Percentiles rank a stretch among this genome's conserved stretches.
Evolutionary conservation across 2,113 vertebrate species (phyloP).

Genomic region (Gambusia holbrooki): DNA sequence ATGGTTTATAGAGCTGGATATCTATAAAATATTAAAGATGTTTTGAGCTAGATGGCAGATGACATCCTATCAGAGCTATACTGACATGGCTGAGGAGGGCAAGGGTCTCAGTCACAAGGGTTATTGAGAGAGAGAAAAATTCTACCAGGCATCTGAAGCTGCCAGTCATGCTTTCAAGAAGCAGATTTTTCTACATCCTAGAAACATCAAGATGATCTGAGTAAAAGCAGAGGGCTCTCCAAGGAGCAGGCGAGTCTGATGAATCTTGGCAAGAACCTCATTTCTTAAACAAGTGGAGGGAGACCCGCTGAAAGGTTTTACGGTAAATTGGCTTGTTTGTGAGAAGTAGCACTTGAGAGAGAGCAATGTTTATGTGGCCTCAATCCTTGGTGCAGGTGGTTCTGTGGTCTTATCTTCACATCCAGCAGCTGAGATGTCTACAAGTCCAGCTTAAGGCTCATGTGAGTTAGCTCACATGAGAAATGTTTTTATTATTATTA

Average conservation of each 20-base stretch:
- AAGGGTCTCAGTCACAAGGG: background rate
- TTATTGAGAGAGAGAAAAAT: constrained; percentile 10
- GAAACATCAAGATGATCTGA: constrained; percentile 51
- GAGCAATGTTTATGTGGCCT: constrained; percentile 8
- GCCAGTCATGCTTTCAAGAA: constrained; percentile 53
- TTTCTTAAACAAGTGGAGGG: constrained; percentile 56
- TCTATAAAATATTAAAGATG: constrained; percentile 39
- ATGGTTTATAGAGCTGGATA: background rate
- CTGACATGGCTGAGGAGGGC: background rate
- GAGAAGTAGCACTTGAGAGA: constrained; percentile 16
- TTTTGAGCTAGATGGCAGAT: constrained; percentile 27
- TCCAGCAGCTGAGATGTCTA: constrained; percentile 9
- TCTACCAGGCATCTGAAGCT: constrained; percentile 30
- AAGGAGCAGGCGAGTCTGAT: constrained; percentile 48
- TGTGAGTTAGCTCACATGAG: background rate
- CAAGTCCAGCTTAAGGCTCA: background rate
- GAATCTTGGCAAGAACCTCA: constrained; percentile 50
- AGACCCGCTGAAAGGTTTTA: constrained; percentile 34
- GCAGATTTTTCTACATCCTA: constrained; percentile 60
- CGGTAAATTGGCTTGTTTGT: constrained; percentile 53
- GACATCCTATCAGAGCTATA: constrained; percentile 10
- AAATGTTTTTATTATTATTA: no score
- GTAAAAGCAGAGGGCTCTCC: constrained; percentile 30
- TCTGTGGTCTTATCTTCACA: constrained; percentile 11
- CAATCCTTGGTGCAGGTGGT: constrained; percentile 15